Percentiles rank a stretch among this genome's conserved stretches.
phyloP scores from a whole-genome alignment of 2,113 vertebrate species.

The Macrotus californicus region DNA sequence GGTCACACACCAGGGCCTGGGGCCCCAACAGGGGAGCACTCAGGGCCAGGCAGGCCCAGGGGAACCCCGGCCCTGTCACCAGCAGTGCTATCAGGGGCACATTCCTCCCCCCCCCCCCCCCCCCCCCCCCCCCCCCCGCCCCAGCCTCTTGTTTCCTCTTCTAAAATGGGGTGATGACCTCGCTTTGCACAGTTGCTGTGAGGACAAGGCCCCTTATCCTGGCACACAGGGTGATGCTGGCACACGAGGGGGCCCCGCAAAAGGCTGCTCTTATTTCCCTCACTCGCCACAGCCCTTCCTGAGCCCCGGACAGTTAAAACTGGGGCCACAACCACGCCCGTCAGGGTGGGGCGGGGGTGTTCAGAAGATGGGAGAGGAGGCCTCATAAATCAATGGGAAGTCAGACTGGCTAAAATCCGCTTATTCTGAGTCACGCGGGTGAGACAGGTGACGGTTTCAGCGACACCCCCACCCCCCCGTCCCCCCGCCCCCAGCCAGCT shows the following conservation, averaged over 20 bases:
- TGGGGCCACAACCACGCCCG: neutral
- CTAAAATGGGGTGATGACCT: neutral
- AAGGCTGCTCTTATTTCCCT: neutral
- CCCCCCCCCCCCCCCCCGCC: fast-evolving
- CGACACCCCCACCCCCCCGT: too few species aligned
- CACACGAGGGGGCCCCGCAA: neutral
- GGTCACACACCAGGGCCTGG: neutral
- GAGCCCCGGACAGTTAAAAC: neutral
- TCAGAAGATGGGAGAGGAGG: neutral
- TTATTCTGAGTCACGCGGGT: conserved; percentile 56
- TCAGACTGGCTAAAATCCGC: conserved; percentile 46
- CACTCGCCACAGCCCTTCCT: neutral
- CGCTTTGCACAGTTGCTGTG: neutral
- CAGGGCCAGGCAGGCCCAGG: neutral
- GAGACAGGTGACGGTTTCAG: conserved; percentile 40
- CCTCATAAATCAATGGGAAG: conserved; percentile 38
- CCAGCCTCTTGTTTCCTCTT: too few species aligned
- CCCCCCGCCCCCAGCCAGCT: neutral
- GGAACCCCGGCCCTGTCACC: neutral
- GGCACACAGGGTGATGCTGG: neutral
- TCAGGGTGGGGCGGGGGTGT: fast-evolving
- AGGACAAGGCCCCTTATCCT: neutral
- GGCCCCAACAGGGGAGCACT: neutral
- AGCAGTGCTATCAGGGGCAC: neutral
- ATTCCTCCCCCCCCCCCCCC: neutral